These are phyloP conservation scores for Globodera ellingtonae DNA, from an alignment of 1,140 invertebrate genomes.

Conservation along the genomic window DNA sequence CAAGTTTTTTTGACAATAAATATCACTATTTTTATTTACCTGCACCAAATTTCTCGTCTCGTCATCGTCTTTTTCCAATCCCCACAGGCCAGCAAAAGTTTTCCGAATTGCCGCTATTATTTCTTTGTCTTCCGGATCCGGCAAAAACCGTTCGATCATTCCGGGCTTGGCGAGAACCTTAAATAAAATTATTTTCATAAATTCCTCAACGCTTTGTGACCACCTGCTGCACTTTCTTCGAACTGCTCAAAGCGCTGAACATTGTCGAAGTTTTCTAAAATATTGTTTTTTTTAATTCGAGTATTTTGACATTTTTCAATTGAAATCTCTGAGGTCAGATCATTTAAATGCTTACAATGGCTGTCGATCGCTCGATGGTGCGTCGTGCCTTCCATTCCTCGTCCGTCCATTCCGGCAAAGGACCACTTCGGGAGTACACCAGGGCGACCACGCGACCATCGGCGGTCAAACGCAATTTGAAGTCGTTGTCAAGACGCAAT, in stretches of 20 bases:
- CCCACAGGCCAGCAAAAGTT: constrained; percentile 87
- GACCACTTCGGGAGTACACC: constrained; percentile 88
- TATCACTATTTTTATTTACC: constrained; percentile 1
- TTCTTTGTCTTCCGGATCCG: constrained; percentile 69
- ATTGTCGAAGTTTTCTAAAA: constrained; percentile 71
- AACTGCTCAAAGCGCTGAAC: constrained; percentile 83
- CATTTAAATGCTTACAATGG: constrained; percentile 68
- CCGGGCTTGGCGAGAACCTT: constrained; percentile 50
- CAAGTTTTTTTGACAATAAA: too few relatives aligned
- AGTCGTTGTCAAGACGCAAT: constrained; percentile 34
- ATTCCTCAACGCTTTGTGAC: background rate
- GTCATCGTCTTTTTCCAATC: constrained; percentile 72
- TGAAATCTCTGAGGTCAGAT: background rate
- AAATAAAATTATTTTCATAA: background rate
- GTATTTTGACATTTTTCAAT: constrained; percentile 63
- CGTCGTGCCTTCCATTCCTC: constrained; percentile 78
- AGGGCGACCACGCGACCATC: constrained; percentile 79
- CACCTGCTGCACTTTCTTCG: constrained; percentile 70
- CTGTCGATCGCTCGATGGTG: constrained; percentile 80
- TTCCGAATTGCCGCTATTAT: constrained; percentile 71
- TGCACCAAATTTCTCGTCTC: constrained; percentile 47
- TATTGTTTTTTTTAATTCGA: constrained; percentile 54
- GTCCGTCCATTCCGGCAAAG: constrained; percentile 74
- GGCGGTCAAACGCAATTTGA: constrained; percentile 57
- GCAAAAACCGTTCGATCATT: constrained; percentile 74